These are phyloP conservation scores for Synergus laeviventris DNA, from an alignment of 2,888 invertebrate species.

Conservation along the genomic window DNA sequence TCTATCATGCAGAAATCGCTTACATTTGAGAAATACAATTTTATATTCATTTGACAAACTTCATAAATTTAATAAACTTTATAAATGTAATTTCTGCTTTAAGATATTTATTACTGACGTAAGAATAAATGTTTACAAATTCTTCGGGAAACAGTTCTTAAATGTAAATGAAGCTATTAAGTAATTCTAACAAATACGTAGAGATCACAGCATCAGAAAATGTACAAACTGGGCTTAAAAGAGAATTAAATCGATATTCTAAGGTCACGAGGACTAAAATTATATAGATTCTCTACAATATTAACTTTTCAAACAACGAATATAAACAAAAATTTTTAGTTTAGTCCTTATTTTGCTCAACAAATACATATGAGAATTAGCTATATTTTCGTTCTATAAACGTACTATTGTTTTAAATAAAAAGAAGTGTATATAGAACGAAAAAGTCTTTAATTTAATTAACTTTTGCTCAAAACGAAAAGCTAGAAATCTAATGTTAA, in stretches of 20 bases:
- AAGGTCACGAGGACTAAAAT: not conserved
- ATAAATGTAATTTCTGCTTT: not conserved
- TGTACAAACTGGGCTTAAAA: not conserved
- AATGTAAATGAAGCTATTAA: not conserved
- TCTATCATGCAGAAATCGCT: not conserved
- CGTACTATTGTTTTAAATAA: no score
- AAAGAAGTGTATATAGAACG: no score
- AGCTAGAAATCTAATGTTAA: no score
- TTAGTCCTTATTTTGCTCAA: no score
- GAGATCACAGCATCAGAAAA: constrained; percentile 40
- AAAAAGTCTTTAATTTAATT: no score
- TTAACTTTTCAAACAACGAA: not conserved
- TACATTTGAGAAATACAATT: not conserved
- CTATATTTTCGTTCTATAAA: no score
- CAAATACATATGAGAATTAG: no score
- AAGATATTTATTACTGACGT: not conserved
- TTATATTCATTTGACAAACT: not conserved
- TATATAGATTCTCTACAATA: not conserved
- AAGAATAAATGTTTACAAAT: not conserved
- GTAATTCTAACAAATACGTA: constrained; percentile 26
- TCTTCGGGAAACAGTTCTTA: not conserved
- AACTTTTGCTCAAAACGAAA: not conserved
- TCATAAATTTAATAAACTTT: not conserved
- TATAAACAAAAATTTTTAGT: not conserved
- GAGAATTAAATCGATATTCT: not conserved